Conservation (phyloP, 2,113 vertebrate genomes). For the Ictalurus furcatus region DNA sequence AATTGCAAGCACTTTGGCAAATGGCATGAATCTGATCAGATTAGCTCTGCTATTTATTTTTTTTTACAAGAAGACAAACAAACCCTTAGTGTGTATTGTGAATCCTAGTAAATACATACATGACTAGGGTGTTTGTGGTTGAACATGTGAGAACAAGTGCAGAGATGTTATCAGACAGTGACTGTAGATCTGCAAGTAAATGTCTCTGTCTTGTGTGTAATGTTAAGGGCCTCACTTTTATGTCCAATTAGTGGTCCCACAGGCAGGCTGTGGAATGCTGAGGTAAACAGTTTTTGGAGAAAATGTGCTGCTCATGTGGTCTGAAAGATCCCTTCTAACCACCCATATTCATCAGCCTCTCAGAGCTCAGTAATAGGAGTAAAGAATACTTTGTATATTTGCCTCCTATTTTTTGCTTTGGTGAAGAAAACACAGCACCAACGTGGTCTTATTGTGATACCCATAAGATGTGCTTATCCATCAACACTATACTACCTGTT, state of each 20-base stretch:
- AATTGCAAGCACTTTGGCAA: conserved; percentile 24
- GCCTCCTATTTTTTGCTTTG: background rate
- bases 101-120: conserved; percentile 19
- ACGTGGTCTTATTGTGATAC: background rate
- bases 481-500: conserved; percentile 23
- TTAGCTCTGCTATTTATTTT: background rate
- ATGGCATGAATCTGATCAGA: background rate
- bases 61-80: conserved; percentile 14
- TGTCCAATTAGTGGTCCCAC: conserved; percentile 44
- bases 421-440: conserved; percentile 4
- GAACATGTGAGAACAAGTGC: conserved; percentile 38
- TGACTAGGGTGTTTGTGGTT: conserved; percentile 26
- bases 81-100: background rate
- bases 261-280: conserved; percentile 42
- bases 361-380: conserved; percentile 6
- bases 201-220: conserved; percentile 18
- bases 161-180: conserved; percentile 7
- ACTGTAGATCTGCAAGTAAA: conserved; percentile 9
- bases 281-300: conserved; percentile 51
- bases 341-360: conserved; percentile 3
- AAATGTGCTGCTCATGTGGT: conserved; percentile 53
- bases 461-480: conserved; percentile 7
- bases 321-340: conserved; percentile 26
- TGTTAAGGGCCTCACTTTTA: conserved; percentile 45
- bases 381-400: conserved; percentile 1